Percentiles rank a stretch among this genome's conserved stretches.
Conservation (phyloP, 1,140 invertebrate species). For the Trissolcus basalis region DNA sequence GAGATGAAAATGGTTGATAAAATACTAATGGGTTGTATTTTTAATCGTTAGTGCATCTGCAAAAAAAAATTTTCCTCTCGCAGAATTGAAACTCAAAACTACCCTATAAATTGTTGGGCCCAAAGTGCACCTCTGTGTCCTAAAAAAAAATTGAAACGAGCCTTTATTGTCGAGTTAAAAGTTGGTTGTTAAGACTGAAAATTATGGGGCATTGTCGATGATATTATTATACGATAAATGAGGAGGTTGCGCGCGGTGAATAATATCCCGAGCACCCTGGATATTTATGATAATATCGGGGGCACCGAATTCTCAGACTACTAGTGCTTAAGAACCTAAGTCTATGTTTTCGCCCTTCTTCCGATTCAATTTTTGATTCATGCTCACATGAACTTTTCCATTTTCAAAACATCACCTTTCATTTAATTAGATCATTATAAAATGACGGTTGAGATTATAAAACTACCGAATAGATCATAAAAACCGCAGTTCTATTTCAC, state of each 20-base stretch:
- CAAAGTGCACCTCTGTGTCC: conserved; percentile 19
- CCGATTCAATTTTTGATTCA: neutral
- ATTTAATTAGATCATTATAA: too few relatives aligned
- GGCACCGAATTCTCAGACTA: conserved; percentile 36
- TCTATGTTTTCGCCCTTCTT: conserved; percentile 34
- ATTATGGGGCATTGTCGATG: conserved; percentile 49
- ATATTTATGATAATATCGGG: conserved; percentile 55
- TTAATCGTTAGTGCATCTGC: too few relatives aligned
- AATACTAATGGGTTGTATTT: too few relatives aligned
- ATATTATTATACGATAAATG: conserved; percentile 57
- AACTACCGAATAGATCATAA: too few relatives aligned
- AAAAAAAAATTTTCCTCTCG: conserved; percentile 10
- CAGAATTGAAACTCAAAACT: conserved; percentile 9
- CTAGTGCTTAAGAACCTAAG: conserved; percentile 38
- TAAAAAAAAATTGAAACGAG: conserved; percentile 26
- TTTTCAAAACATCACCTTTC: too few relatives aligned
- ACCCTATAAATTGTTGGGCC: conserved; percentile 17
- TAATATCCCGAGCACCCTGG: conserved; percentile 34
- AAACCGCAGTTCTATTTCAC: too few relatives aligned
- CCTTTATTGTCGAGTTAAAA: conserved; percentile 43
- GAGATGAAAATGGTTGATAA: too few relatives aligned
- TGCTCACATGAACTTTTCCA: too few relatives aligned
- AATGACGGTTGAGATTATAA: too few relatives aligned
- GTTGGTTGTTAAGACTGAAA: conserved; percentile 41
- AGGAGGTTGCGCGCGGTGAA: conserved; percentile 45